phyloP scores from a whole-genome alignment of 2,888 invertebrate genomes.

The Drosophila emarginata region DNA sequence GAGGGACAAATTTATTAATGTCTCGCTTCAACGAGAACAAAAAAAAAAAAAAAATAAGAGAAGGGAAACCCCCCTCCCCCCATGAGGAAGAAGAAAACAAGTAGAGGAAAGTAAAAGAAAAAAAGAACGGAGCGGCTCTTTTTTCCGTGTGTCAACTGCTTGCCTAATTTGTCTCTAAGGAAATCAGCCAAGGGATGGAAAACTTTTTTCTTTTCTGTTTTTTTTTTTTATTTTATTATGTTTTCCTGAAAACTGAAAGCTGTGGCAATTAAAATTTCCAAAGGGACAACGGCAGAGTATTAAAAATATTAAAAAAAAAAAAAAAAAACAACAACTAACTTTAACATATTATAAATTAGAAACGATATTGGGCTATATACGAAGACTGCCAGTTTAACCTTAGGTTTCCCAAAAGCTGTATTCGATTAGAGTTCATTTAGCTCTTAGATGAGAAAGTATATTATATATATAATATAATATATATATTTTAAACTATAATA shows the following conservation, averaged over 20 bases:
- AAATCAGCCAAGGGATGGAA: constrained; percentile 63
- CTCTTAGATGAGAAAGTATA: too few relatives aligned
- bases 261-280: constrained; percentile 28
- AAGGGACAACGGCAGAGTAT: not conserved
- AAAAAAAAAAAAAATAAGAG: not conserved
- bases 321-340: not conserved
- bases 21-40: constrained; percentile 31
- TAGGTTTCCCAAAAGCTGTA: too few relatives aligned
- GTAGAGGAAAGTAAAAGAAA: not conserved
- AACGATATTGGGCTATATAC: too few relatives aligned
- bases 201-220: constrained; percentile 29
- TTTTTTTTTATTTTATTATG: constrained; percentile 29
- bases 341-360: not conserved
- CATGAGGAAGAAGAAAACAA: not conserved
- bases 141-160: constrained; percentile 55
- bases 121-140: constrained; percentile 22
- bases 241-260: constrained; percentile 19
- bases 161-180: constrained; percentile 73
- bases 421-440: too few relatives aligned
- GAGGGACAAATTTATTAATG: constrained; percentile 60
- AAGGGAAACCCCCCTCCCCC: too few relatives aligned
- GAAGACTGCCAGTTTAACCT: too few relatives aligned
- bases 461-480: too few relatives aligned
- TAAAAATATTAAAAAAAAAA: not conserved
- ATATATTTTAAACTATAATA: too few relatives aligned